phyloP scores from a whole-genome alignment of 2,797 vertebrate species.

The Xenopus petersii region DNA sequence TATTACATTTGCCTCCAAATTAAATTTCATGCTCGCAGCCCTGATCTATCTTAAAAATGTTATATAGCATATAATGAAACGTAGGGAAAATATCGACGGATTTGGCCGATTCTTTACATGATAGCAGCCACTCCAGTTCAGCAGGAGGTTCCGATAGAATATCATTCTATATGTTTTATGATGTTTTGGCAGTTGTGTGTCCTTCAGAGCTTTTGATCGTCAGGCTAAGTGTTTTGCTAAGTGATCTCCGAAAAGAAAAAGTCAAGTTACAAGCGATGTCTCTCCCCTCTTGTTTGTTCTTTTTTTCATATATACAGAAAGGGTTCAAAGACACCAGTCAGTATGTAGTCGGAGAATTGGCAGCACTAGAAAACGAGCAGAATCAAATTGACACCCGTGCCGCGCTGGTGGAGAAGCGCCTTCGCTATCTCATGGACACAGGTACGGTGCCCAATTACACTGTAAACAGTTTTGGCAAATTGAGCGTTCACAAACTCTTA shows the following conservation, averaged over 20 bases:
- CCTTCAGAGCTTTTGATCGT: conserved; percentile 21
- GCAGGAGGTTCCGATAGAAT: conserved; percentile 13
- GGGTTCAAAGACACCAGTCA: conserved; percentile 99
- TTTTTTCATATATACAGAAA: conserved; percentile 53
- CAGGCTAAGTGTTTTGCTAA: conserved; percentile 75
- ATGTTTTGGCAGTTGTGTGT: conserved; percentile 20
- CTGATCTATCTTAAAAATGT: not conserved
- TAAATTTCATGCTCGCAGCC: not conserved
- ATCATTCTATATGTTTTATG: conserved; percentile 35
- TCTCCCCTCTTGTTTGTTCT: conserved; percentile 77
- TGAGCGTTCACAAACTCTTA: conserved; percentile 95
- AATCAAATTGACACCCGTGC: conserved; percentile 99
- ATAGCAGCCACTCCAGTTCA: conserved; percentile 11
- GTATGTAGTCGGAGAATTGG: conserved; percentile 99
- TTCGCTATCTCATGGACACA: conserved; percentile 99
- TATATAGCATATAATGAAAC: not conserved
- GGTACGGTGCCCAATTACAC: conserved; percentile 99
- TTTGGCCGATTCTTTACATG: not conserved
- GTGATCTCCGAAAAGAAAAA: conserved; percentile 73
- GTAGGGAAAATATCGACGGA: not conserved
- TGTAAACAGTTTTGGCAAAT: conserved; percentile 99
- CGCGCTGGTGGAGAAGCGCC: conserved; percentile 98
- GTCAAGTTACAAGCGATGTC: conserved; percentile 76
- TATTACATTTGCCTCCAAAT: not conserved
- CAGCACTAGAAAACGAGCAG: conserved; percentile 99